Conservation (phyloP, 2,888 invertebrate species). For the Ommatoiulus sabulosus region DNA sequence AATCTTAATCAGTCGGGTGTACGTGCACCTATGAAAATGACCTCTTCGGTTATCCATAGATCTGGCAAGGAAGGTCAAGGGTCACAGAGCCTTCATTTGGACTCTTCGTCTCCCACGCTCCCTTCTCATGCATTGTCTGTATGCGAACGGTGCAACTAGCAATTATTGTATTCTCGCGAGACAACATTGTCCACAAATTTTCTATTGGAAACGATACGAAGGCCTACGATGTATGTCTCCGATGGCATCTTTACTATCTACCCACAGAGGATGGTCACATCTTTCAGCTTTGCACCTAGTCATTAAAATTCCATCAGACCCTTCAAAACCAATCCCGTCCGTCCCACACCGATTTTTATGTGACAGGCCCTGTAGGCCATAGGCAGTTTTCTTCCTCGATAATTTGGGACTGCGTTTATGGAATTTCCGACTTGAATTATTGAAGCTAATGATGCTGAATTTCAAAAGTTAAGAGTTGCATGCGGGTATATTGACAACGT, state of each 20-base stretch:
- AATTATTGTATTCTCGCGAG: conserved; percentile 5
- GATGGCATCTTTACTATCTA: conserved; percentile 38
- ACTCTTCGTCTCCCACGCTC: not conserved
- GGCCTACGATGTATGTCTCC: not conserved
- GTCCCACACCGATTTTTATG: conserved; percentile 44
- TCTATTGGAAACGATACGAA: not conserved
- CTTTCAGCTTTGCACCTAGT: conserved; percentile 52
- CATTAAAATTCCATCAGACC: conserved; percentile 55
- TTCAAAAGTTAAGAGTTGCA: not conserved
- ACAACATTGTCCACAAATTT: conserved; percentile 30
- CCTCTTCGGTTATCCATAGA: conserved; percentile 37
- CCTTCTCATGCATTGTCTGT: not conserved
- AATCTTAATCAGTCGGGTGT: conserved; percentile 43
- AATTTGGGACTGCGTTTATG: conserved; percentile 26
- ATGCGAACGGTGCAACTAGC: not conserved
- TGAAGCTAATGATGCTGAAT: not conserved
- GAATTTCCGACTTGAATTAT: not conserved
- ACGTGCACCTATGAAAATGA: conserved; percentile 44
- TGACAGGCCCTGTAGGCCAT: conserved; percentile 28
- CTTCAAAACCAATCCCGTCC: conserved; percentile 45
- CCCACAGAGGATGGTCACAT: conserved; percentile 54
- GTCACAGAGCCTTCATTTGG: conserved; percentile 8
- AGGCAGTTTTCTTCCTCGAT: not conserved
- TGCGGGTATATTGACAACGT: too few relatives aligned
- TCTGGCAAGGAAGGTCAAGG: not conserved